These are phyloP conservation scores for Trididemnum miniatum DNA, from an alignment of 23 tunicate genomes.

Conservation along the genomic window DNA sequence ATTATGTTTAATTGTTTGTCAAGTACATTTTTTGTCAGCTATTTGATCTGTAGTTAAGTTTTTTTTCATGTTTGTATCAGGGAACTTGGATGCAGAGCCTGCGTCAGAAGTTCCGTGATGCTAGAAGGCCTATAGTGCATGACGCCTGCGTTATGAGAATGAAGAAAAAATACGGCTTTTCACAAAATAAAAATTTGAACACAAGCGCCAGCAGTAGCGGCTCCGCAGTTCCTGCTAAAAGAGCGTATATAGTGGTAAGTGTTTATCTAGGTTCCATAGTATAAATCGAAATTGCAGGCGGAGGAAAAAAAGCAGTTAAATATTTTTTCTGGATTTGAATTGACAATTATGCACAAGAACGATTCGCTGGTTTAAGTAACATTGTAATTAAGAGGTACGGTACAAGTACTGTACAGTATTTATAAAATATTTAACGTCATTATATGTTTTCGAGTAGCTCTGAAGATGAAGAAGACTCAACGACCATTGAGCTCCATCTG, in stretches of 20 bases:
- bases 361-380: neutral
- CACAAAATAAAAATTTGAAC: neutral
- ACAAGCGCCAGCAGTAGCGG: neutral
- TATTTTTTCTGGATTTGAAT: neutral
- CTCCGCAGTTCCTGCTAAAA: neutral
- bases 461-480: neutral
- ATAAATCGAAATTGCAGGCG: neutral
- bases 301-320: neutral
- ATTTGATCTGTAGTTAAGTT: too few relatives aligned
- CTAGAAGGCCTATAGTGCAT: neutral
- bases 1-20: too few relatives aligned
- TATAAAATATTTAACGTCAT: too few relatives aligned
- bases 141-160: neutral
- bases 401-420: too few relatives aligned
- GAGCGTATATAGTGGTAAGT: neutral
- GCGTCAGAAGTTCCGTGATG: neutral
- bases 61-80: too few relatives aligned
- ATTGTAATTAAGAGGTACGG: neutral
- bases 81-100: neutral
- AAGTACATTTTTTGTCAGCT: too few relatives aligned
- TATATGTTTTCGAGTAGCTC: neutral
- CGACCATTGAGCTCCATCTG: neutral
- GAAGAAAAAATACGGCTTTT: neutral
- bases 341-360: neutral
- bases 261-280: neutral